Base-by-base conservation (phyloP, 2,888 invertebrate species). In the Perdita meconis region DNA sequence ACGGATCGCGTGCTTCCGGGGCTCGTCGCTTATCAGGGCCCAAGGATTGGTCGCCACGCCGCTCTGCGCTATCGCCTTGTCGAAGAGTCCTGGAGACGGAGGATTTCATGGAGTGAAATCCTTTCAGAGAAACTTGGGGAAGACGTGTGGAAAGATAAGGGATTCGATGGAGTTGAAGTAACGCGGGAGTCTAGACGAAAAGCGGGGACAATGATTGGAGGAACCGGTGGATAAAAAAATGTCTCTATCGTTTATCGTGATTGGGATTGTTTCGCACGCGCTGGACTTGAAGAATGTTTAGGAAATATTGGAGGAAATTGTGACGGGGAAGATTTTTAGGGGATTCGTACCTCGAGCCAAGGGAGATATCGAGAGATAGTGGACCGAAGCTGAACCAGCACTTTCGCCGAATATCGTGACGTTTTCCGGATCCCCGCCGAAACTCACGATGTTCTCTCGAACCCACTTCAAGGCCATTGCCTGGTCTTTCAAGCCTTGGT, bases 21-120 rank as follows among this genome's bases (percentile, higher is more conserved):
- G 30, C 0, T 64, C 8, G 6, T 22, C 8, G 30, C 5, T 36
- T 2, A n/a, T 4, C 1, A 2, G 0, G 1, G 78, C 67, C 72
- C 77, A 79, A 1, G 72, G 67, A 81, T 88, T 89, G 0, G 74
- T 1, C 0, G 61, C 73, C 0, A 78, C 81, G 2, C 90, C 91
- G 55, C 91, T 91, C 66, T 91, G 91, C 0, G 68, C 5, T 47
- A 91, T 91, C 0, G 86, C 90, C 70, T 90, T 91, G 63, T 91
- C 90, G 60, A 89, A 91, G 38, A 91, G 80, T 50, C 90, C 91
- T 91, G 55, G 4, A 10, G 10, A 47, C 10, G 19, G 10, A 47
- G 6, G 6, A 30, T 30, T 6, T 19, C 47, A 10, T 22, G 22
- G 2, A 47, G 19, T 3, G 12, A 19, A n/a, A 47, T 47, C 1